Evolutionary conservation across 2,113 vertebrate species (phyloP), one percentile per base, ranked within the genome.

Genomic region (Hippocampus barbouri): DNA sequence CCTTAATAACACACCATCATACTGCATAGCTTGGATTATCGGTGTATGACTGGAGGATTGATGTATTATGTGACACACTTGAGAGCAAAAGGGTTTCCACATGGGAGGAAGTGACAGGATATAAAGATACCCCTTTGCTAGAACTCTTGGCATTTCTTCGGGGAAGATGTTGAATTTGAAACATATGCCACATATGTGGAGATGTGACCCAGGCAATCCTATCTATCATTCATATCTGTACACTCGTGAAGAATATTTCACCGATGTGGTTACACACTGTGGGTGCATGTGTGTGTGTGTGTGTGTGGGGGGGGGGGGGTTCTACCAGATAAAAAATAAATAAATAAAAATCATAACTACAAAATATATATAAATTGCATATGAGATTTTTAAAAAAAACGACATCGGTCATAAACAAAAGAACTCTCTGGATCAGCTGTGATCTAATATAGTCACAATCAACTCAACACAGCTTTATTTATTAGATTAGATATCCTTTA

Each of bases 151-250:
- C 49, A 11, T 56, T 74, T 80, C 79, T 77, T 72, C 41, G 74
- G 57, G 68, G 74, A 45, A 38, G 49, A 15, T 27, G 41, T 6
- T 61, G 64, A 75, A 90, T 86, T 49, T 79, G 30, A 81, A 83
- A 79, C 84, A 88, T 64, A 77, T 88, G 78, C 57, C 72, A 70
- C 61, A 72, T 75, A 38, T 6, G 68, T 71, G n/a, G 76, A 23
- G 14, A 66, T 10, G 7, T 49, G 64, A 66, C 41, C 23, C 64
- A 47, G 23, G 5, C 64, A 25, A 49, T 16, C 8, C 14, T 27
- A 21, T 64, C 20, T 21, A 5, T 43, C 15, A 61, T 21, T 12
- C 23, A 18, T 47, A 47, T 66, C n/a, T 27, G 21, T 40, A 21
- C 40, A 41, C 40, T 14, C 0, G n/a, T 2, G 11, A 14, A 43